Percentiles rank a stretch among this genome's conserved stretches.
Evolutionary conservation across 2,113 vertebrate genomes (phyloP).

Genomic region (Chiloscyllium plagiosum): DNA sequence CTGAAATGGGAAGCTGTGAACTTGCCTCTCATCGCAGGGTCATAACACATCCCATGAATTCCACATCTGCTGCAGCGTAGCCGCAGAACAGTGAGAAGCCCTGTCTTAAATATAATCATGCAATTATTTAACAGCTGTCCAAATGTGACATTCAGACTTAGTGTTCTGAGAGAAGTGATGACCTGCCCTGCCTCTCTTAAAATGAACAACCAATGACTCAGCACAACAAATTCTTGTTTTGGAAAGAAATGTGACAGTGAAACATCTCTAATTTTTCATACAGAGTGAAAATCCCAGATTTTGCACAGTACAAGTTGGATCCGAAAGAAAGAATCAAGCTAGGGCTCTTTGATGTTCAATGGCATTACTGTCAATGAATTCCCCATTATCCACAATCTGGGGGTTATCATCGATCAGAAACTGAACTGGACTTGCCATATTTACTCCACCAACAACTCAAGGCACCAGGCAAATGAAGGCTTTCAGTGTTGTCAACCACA

Average conservation of each 20-base stretch:
- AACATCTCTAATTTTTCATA: neutral
- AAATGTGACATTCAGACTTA: neutral
- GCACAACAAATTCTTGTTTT: neutral
- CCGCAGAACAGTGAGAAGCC: neutral
- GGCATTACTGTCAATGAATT: no score
- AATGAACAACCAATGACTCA: neutral
- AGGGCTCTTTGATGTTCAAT: no score
- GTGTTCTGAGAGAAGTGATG: neutral
- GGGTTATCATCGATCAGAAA: no score
- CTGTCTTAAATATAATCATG: neutral
- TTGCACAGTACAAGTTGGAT: neutral
- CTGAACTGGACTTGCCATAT: no score
- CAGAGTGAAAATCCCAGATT: neutral
- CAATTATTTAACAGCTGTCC: neutral
- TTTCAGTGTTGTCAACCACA: no score
- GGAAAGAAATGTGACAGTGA: neutral
- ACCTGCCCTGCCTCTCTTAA: neutral
- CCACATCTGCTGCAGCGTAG: neutral
- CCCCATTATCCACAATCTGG: no score
- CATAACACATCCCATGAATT: neutral
- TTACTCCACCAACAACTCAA: no score
- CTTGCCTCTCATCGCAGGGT: neutral
- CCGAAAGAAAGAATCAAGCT: neutral
- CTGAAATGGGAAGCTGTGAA: neutral
- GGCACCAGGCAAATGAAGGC: no score